Base-by-base conservation (phyloP, 2,888 invertebrate species). In the Andrena fulva region DNA sequence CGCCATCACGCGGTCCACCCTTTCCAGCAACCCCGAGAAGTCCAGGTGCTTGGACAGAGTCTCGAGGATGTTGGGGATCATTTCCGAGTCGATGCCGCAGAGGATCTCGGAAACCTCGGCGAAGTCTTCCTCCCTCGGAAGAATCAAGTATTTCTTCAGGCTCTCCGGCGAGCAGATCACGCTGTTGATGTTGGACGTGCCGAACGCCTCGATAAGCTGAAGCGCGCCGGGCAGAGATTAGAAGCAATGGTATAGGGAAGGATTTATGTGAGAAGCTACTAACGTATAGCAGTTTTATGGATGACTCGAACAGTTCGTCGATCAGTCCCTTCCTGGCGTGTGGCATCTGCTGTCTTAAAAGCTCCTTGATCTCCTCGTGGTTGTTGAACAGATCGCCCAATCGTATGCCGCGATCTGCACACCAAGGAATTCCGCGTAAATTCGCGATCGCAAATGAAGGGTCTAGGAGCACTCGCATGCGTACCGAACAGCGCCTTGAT, bases 241-340 rank as follows among this genome's bases (percentile, higher is more conserved):
- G 29, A 48, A 42, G 63, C 27, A 16, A 29, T 62, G 27, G 7
- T 24, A n/a, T 50, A 42, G 0, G n/a, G 4, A n/a, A 31, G 24
- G 0, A 48, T 8, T 20, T 56, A 0, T 8, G 60, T 48, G 2
- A 2, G 10, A 33, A 48, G 59, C 20, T 86, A 94, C 95, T 95
- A 93, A 95, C 95, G 82, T 95, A 95, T 93, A 94, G 93, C 3
- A 96, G 93, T 87, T 94, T 95, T 10, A 96, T 91, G 10, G 95
- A 94, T 0, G 95, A 94, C 48, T 93, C 88, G 91, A 96, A 94
- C 24, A 96, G 75, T 69, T 93, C 94, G 31, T 94, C 93, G 1
- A 94, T 91, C 16, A 94, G 93, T 16, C 94, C 92, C 12, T 93
- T 91, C 0, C 92, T 87, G 1, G 95, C 84, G 8, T 92, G 88